A percentile compares a stretch with the other conserved stretches of the same genome.
Conservation (phyloP, 1,140 invertebrate genomes). For the Lepidurus arcticus region DNA sequence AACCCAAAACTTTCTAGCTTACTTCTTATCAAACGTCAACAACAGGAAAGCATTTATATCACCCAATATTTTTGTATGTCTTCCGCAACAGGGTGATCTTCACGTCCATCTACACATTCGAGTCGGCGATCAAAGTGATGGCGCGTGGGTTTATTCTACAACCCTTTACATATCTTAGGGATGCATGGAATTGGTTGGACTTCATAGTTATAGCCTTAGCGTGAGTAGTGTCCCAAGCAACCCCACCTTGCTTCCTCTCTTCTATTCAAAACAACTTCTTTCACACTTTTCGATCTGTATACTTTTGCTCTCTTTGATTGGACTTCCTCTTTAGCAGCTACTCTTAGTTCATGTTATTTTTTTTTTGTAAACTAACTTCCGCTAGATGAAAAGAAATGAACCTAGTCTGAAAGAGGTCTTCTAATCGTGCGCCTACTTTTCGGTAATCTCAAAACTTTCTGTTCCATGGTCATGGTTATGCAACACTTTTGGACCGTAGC, state of each 20-base stretch:
- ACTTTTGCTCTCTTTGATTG: neutral
- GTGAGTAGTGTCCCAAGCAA: constrained; percentile 65
- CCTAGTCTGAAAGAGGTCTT: no score
- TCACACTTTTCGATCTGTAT: neutral
- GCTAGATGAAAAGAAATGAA: no score
- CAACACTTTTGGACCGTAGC: neutral
- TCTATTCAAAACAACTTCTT: neutral
- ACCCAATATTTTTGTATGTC: constrained; percentile 32
- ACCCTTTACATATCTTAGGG: constrained; percentile 98
- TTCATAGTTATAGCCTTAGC: constrained; percentile 99
- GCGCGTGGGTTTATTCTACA: constrained; percentile 98
- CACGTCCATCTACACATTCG: constrained; percentile 98
- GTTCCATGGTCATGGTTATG: neutral
- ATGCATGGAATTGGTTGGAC: constrained; percentile 99
- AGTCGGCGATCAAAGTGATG: constrained; percentile 97
- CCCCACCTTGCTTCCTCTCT: constrained; percentile 19
- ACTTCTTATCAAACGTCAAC: constrained; percentile 12
- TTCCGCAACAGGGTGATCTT: constrained; percentile 82
- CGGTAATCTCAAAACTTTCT: neutral
- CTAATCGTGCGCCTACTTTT: no score
- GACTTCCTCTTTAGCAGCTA: no score
- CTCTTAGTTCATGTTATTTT: no score
- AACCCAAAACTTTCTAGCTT: neutral
- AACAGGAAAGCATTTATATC: neutral
- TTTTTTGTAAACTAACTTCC: no score